Conservation (phyloP, 1,140 invertebrate genomes). For the Caenorhabditis inopinata region DNA sequence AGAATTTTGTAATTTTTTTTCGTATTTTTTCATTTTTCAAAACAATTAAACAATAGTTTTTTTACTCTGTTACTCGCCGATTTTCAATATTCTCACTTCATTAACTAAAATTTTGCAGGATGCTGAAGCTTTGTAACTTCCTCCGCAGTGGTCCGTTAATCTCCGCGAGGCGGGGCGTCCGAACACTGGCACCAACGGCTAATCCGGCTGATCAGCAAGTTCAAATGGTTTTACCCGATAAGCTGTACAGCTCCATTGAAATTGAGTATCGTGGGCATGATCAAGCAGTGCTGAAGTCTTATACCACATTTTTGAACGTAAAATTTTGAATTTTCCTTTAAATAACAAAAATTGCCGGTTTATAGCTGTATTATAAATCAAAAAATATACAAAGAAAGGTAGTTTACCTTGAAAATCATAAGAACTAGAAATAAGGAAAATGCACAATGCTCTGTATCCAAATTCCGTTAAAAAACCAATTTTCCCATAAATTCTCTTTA, state of each 20-base stretch:
- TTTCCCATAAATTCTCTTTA: neutral
- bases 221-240: conserved; percentile 29
- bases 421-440: no score
- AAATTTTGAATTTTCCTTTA: conserved; percentile 12
- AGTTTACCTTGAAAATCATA: no score
- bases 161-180: neutral
- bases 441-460: no score
- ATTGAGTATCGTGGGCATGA: conserved; percentile 65
- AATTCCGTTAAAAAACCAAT: neutral
- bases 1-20: neutral
- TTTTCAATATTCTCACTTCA: neutral
- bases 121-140: neutral
- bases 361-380: no score
- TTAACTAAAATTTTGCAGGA: neutral
- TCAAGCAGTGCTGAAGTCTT: conserved; percentile 58
- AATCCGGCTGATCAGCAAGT: neutral
- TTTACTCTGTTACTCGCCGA: neutral
- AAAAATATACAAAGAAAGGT: no score
- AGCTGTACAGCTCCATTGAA: conserved; percentile 50
- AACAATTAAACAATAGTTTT: neutral
- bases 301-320: conserved; percentile 57
- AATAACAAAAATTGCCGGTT: no score
- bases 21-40: neutral
- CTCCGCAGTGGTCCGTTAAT: neutral
- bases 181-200: neutral